Percentiles rank a stretch among this genome's conserved stretches.
These are phyloP conservation scores for Epiperipatus broadwayi DNA, from an alignment of 2,888 invertebrate species.

Conservation along the genomic window DNA sequence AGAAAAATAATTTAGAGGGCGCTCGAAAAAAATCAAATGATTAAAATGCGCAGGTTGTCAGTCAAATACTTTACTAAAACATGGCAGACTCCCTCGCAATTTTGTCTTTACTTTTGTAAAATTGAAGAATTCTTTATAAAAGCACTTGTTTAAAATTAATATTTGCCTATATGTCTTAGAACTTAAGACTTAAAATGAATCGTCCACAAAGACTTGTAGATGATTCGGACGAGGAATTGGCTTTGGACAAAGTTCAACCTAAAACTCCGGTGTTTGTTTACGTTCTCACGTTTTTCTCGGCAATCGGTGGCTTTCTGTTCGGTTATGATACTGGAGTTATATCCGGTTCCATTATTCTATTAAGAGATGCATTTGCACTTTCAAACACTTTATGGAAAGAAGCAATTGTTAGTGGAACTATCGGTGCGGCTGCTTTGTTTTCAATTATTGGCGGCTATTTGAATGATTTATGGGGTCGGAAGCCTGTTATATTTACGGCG, in stretches of 20 bases:
- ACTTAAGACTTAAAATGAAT: too few relatives aligned
- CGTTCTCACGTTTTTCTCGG: slow-evolving; percentile 29
- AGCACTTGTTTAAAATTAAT: too few relatives aligned
- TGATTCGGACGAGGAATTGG: slow-evolving; percentile 10
- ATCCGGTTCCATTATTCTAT: slow-evolving; percentile 33
- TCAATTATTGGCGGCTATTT: slow-evolving; percentile 31
- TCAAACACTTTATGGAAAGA: slow-evolving; percentile 29
- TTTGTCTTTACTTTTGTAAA: too few relatives aligned
- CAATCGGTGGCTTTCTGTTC: slow-evolving; percentile 36
- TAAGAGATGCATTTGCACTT: slow-evolving; percentile 22
- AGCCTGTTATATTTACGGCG: slow-evolving; percentile 32
- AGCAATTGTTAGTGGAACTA: slow-evolving; percentile 32
- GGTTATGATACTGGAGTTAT: slow-evolving; percentile 41
- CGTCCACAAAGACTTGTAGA: too few relatives aligned
- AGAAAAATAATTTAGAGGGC: too few relatives aligned
- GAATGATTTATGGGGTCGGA: slow-evolving; percentile 34
- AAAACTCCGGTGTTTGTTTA: slow-evolving; percentile 19
- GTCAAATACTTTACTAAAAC: too few relatives aligned
- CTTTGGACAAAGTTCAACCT: slow-evolving; percentile 9
- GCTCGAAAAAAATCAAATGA: too few relatives aligned
- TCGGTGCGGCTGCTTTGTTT: slow-evolving; percentile 31
- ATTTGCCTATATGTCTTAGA: too few relatives aligned
- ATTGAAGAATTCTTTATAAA: too few relatives aligned
- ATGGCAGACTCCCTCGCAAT: too few relatives aligned
- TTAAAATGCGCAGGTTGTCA: too few relatives aligned